phyloP scores from a whole-genome alignment of 2,113 vertebrate species.

The Panurus biarmicus region DNA sequence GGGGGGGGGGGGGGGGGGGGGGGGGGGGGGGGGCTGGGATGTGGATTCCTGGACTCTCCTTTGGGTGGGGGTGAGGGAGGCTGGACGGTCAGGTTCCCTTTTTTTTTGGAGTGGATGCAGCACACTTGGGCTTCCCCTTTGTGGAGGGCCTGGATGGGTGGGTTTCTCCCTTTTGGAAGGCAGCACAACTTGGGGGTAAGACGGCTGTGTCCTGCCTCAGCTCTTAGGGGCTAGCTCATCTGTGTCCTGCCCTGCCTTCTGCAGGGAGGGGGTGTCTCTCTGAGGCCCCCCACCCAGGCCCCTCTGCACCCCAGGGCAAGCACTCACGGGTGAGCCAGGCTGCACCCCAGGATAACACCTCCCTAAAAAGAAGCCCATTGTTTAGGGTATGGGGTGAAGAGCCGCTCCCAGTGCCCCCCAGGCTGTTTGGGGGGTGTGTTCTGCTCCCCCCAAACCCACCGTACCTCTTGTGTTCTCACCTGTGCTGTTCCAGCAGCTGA shows the following conservation, averaged over 20 bases:
- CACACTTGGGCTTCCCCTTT: neutral
- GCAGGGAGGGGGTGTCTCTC: neutral
- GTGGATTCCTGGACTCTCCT: neutral
- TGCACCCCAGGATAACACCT: neutral
- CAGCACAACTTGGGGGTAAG: too few relatives aligned
- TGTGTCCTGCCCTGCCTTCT: neutral
- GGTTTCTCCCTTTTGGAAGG: neutral
- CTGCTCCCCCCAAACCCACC: accelerated
- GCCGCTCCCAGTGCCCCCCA: neutral
- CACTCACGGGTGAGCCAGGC: neutral
- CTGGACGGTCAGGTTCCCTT: neutral
- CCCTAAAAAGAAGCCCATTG: accelerated
- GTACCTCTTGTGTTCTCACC: accelerated
- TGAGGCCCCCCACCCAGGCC: too few relatives aligned
- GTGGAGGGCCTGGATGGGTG: neutral
- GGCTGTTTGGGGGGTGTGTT: accelerated
- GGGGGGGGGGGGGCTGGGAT: too few relatives aligned
- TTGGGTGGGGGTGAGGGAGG: neutral
- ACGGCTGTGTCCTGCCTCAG: neutral
- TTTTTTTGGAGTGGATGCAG: too few relatives aligned
- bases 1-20: too few relatives aligned
- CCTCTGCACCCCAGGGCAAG: neutral
- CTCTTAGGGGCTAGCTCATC: neutral
- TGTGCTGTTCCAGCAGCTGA: neutral
- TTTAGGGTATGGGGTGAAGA: neutral